Evolutionary conservation across 2,113 vertebrate species (phyloP).

Genomic region (Plectropomus leopardus): DNA sequence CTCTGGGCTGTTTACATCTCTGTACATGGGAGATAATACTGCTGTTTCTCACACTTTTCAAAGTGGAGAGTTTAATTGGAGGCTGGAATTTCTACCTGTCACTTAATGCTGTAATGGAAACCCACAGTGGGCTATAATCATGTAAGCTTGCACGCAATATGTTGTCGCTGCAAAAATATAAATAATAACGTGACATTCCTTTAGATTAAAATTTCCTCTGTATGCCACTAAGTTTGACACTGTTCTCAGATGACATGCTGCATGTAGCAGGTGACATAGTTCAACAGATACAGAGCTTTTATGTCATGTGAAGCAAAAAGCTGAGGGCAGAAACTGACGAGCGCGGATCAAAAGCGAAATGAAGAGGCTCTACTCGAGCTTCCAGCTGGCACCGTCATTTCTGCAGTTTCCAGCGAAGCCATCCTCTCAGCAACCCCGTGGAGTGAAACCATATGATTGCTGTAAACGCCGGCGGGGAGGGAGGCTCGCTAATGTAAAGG

Average conservation of each 20-base stretch:
- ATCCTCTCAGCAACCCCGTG: constrained; percentile 4
- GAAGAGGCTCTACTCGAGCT: constrained; percentile 15
- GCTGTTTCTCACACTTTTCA: background rate
- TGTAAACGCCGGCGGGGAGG: constrained; percentile 40
- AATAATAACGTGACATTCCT: background rate
- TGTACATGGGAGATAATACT: background rate
- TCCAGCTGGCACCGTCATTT: constrained; percentile 48
- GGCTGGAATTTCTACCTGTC: constrained; percentile 12
- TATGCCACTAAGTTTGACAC: background rate
- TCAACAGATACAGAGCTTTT: constrained; percentile 19
- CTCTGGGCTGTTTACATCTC: constrained; percentile 13
- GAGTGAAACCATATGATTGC: constrained; percentile 52
- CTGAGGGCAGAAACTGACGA: constrained; percentile 23
- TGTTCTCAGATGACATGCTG: background rate
- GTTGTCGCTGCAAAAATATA: background rate
- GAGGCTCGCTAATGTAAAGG: constrained; percentile 37
- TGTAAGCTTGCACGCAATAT: background rate
- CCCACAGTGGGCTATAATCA: background rate
- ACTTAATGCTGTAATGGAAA: constrained; percentile 14
- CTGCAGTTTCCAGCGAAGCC: constrained; percentile 40
- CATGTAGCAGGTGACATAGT: background rate
- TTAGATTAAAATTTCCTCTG: background rate
- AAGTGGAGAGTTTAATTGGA: constrained; percentile 5
- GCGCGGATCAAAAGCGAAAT: constrained; percentile 18
- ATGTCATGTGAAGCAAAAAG: constrained; percentile 13